phyloP scores from a whole-genome alignment of 2,113 vertebrate species.

The Melanerpes formicivorus region DNA sequence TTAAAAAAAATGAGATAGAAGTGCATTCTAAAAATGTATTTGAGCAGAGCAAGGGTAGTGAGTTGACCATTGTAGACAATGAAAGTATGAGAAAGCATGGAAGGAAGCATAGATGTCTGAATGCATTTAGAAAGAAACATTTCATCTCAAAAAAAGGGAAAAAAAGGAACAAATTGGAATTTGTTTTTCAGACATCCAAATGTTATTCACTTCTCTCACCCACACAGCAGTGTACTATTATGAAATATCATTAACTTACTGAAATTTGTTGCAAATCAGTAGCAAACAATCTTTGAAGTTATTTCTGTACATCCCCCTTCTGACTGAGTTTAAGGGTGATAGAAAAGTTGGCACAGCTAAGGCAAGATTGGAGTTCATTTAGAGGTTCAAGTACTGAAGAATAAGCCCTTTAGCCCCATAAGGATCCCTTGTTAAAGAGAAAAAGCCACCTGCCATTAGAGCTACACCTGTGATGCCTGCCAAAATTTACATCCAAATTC shows the following conservation, averaged over 20 bases:
- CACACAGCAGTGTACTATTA: neutral
- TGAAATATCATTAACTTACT: neutral
- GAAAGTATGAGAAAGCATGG: neutral
- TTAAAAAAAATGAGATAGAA: neutral
- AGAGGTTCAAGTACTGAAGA: slow-evolving; percentile 18
- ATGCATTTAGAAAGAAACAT: neutral
- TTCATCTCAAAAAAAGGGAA: neutral
- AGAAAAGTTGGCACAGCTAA: neutral
- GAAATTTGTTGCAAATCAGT: neutral
- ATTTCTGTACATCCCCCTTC: neutral
- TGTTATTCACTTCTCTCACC: neutral
- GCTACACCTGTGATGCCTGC: neutral
- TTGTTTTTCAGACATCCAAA: neutral
- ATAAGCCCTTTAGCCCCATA: neutral
- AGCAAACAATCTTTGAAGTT: neutral
- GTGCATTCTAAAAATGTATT: neutral
- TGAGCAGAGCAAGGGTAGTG: neutral
- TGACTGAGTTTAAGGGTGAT: neutral
- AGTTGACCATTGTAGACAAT: neutral
- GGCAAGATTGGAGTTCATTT: slow-evolving; percentile 10
- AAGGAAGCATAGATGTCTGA: neutral
- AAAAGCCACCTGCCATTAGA: neutral
- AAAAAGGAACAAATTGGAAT: neutral
- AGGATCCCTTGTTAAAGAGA: neutral
- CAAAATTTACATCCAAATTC: neutral